A percentile compares a stretch with the other conserved stretches of the same genome.
Evolutionary conservation across 2,888 invertebrate genomes (phyloP).

Genomic region (Hedya salicella): DNA sequence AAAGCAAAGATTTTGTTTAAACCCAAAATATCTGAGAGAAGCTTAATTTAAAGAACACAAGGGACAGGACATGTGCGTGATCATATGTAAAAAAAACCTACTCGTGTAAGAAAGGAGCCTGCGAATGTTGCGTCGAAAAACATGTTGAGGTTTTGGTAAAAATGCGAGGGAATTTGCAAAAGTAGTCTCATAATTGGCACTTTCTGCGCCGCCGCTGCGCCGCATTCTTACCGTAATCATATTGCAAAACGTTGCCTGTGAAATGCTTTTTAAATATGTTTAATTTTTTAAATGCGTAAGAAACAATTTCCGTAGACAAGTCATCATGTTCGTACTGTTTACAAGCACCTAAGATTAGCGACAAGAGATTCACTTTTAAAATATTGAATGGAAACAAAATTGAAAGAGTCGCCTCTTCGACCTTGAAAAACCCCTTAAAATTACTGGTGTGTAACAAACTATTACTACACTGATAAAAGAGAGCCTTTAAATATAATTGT

Average conservation of each 20-base stretch:
- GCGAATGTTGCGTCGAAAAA: conserved; percentile 16
- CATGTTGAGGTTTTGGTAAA: conserved; percentile 39
- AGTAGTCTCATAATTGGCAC: conserved; percentile 39
- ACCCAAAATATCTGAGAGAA: no score
- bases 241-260: conserved; percentile 18
- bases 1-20: no score
- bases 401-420: no score
- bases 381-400: background rate
- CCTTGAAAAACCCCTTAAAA: background rate
- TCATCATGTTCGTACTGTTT: background rate
- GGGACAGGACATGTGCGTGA: background rate
- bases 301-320: background rate
- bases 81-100: background rate
- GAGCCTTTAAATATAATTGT: no score
- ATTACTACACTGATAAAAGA: background rate
- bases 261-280: conserved; percentile 23
- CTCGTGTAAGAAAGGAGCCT: conserved; percentile 6
- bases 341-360: background rate
- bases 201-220: conserved; percentile 13
- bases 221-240: conserved; percentile 33
- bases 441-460: background rate
- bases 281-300: conserved; percentile 3
- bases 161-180: conserved; percentile 38
- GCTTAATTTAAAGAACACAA: no score
- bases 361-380: background rate